These are phyloP conservation scores for Galemys pyrenaicus DNA, from an alignment of 2,113 vertebrate genomes.

Conservation along the genomic window DNA sequence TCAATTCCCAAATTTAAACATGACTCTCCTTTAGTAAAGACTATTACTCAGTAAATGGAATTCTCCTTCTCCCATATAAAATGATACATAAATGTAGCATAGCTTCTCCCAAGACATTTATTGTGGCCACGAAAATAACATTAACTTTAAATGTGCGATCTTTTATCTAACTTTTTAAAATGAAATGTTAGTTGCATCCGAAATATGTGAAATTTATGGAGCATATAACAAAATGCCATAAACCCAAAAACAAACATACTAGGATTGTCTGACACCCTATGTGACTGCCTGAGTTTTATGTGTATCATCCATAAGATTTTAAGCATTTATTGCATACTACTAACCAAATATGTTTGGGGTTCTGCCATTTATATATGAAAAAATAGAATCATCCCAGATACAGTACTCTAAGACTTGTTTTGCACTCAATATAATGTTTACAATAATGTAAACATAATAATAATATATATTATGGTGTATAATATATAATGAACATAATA, in stretches of 20 bases:
- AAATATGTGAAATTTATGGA: neutral
- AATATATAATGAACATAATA: too few species aligned
- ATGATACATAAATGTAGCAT: neutral
- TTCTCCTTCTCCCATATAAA: neutral
- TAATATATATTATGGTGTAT: too few species aligned
- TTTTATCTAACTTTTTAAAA: neutral
- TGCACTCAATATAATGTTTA: neutral
- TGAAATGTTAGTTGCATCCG: neutral
- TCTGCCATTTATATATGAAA: neutral
- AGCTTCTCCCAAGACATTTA: neutral
- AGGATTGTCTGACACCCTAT: neutral
- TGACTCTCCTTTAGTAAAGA: neutral
- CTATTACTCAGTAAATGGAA: neutral
- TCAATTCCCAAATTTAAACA: conserved; percentile 22
- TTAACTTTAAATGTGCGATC: neutral
- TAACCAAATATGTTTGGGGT: neutral
- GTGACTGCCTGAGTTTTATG: neutral
- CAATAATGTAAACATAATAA: too few species aligned
- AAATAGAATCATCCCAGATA: neutral
- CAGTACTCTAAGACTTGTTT: neutral
- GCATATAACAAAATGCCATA: neutral
- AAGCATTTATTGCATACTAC: neutral
- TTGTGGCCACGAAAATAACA: neutral
- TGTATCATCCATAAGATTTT: neutral
- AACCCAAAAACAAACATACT: neutral